Percentiles rank a stretch among this genome's conserved stretches.
Evolutionary conservation across 2,797 vertebrate genomes (phyloP).

Genomic region (Channallabes apus): DNA sequence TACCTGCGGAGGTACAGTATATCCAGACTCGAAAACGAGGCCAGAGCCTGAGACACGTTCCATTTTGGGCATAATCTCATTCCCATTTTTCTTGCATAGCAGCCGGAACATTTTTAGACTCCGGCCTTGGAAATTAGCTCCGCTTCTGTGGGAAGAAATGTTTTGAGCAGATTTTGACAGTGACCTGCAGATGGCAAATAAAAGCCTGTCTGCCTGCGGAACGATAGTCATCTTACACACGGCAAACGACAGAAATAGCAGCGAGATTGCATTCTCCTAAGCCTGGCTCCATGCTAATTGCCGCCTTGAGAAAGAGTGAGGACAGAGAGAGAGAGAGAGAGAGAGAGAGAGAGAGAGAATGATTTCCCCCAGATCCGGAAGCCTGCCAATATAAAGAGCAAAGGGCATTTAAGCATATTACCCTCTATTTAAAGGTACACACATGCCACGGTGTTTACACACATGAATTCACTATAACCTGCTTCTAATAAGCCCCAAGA

Average conservation of each 20-base stretch:
- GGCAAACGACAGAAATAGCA: slow-evolving; percentile 66
- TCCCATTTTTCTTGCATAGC: slow-evolving; percentile 37
- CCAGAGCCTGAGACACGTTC: slow-evolving; percentile 15
- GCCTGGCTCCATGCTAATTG: slow-evolving; percentile 69
- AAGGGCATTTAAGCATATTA: slow-evolving; percentile 41
- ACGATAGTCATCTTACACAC: slow-evolving; percentile 62
- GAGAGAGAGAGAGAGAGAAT: slow-evolving; percentile 43
- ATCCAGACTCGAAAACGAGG: background rate
- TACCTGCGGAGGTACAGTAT: background rate
- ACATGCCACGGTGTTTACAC: background rate
- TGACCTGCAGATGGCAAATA: slow-evolving; percentile 66
- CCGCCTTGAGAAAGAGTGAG: slow-evolving; percentile 63
- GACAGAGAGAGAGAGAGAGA: slow-evolving; percentile 52
- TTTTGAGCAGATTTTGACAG: slow-evolving; percentile 57
- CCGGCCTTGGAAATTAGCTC: slow-evolving; percentile 57
- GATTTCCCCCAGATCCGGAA: slow-evolving; percentile 51
- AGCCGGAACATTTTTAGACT: slow-evolving; percentile 35
- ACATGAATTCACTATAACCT: background rate
- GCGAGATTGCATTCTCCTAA: slow-evolving; percentile 55
- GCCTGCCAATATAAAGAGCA: slow-evolving; percentile 35
- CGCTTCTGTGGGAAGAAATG: slow-evolving; percentile 57
- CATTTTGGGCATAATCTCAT: slow-evolving; percentile 29
- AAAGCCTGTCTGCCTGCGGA: slow-evolving; percentile 59
- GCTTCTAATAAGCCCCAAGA: slow-evolving; percentile 12
- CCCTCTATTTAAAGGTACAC: slow-evolving; percentile 7